Percentiles rank a stretch among this genome's conserved stretches.
Conservation (phyloP, 2,113 vertebrate genomes). For the Tretioscincus oriximinensis region DNA sequence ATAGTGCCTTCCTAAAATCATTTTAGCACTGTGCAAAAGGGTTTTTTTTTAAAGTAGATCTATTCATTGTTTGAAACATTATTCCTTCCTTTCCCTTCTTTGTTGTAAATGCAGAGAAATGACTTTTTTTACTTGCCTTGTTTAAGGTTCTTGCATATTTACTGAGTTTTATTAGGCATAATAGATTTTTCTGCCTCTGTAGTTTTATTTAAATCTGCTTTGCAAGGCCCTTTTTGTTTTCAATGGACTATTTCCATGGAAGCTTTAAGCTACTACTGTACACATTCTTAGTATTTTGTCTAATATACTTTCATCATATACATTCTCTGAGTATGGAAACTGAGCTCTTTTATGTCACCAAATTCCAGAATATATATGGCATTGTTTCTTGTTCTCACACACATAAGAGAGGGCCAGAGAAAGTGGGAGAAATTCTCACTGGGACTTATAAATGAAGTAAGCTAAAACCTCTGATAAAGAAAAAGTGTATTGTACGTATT, state of each 20-base stretch:
- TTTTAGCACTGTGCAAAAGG: slow-evolving; percentile 71
- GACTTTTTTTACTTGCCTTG: slow-evolving; percentile 57
- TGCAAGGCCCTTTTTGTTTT: slow-evolving; percentile 63
- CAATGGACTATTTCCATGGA: slow-evolving; percentile 63
- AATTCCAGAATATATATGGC: background rate
- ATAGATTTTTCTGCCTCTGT: slow-evolving; percentile 67
- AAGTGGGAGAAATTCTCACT: no score
- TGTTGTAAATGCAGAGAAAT: slow-evolving; percentile 55
- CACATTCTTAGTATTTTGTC: slow-evolving; percentile 49
- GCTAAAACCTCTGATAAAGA: background rate
- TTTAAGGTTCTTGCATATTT: slow-evolving; percentile 63
- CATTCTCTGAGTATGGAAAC: slow-evolving; percentile 21
- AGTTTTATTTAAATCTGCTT: slow-evolving; percentile 73
- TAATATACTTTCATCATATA: slow-evolving; percentile 28
- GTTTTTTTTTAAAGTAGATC: slow-evolving; percentile 70
- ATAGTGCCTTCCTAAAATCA: slow-evolving; percentile 73
- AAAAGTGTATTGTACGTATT: no score
- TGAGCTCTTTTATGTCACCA: background rate
- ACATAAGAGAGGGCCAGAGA: no score
- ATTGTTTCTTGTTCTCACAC: background rate
- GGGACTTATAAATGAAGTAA: background rate
- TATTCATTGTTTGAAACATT: slow-evolving; percentile 70
- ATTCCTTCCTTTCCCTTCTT: slow-evolving; percentile 39
- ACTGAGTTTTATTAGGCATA: slow-evolving; percentile 62
- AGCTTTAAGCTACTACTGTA: slow-evolving; percentile 40